Conservation (phyloP, 2,888 invertebrate species). For the Timema cristinae region DNA sequence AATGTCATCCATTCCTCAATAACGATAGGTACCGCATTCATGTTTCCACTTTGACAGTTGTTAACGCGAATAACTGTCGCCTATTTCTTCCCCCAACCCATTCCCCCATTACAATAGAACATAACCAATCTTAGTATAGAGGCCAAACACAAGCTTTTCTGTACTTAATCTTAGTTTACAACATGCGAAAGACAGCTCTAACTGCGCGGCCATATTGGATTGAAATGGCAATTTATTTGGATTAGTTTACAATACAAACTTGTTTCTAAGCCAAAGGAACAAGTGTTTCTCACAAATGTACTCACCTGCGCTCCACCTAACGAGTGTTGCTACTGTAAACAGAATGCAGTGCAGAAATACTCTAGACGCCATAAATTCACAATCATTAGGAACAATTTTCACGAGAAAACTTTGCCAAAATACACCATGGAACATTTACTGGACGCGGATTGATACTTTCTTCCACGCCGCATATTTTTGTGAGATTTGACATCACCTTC, state of each 20-base stretch:
- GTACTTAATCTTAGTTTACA: conserved; percentile 12
- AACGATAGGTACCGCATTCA: conserved; percentile 16
- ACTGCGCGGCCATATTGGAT: conserved; percentile 29
- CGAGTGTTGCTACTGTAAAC: conserved; percentile 52
- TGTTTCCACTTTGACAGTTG: conserved; percentile 29
- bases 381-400: conserved; percentile 59
- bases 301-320: conserved; percentile 29
- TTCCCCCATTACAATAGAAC: not conserved
- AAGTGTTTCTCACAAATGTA: conserved; percentile 10
- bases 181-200: conserved; percentile 17
- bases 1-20: too few relatives aligned
- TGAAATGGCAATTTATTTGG: conserved; percentile 25
- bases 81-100: not conserved
- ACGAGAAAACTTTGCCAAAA: conserved; percentile 40
- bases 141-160: conserved; percentile 1
- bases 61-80: too few relatives aligned
- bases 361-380: conserved; percentile 75
- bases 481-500: conserved; percentile 28
- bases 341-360: conserved; percentile 65
- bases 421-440: conserved; percentile 36
- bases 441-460: conserved; percentile 33
- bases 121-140: not conserved
- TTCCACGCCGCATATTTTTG: conserved; percentile 37
- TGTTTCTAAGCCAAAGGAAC: conserved; percentile 15
- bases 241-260: conserved; percentile 20